These are phyloP conservation scores for Gobiocypris rarus DNA, from an alignment of 2,113 vertebrate species.

Conservation along the genomic window DNA sequence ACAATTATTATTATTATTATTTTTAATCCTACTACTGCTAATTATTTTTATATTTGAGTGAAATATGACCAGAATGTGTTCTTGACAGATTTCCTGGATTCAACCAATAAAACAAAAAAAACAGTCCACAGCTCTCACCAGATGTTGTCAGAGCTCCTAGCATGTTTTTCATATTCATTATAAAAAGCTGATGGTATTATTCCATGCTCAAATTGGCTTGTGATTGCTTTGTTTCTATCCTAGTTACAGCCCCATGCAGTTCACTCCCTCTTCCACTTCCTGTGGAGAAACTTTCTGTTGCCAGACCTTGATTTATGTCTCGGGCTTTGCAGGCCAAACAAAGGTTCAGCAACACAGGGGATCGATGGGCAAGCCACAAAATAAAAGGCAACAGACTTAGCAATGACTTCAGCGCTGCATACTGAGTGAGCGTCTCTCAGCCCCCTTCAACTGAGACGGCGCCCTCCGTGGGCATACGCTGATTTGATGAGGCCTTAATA, in stretches of 20 bases:
- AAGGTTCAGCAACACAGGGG: slow-evolving; percentile 50
- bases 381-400: slow-evolving; percentile 44
- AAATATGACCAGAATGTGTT: background rate
- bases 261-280: slow-evolving; percentile 28
- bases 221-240: slow-evolving; percentile 16
- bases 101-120: background rate
- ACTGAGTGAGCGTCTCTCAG: slow-evolving; percentile 49
- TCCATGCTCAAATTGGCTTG: background rate
- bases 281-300: slow-evolving; percentile 47
- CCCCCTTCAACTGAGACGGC: slow-evolving; percentile 23
- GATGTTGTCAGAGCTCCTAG: slow-evolving; percentile 1
- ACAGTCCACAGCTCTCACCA: background rate
- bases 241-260: slow-evolving; percentile 12
- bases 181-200: background rate
- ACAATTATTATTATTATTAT: background rate
- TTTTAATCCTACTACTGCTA: too few species aligned
- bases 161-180: background rate
- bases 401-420: slow-evolving; percentile 46
- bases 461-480: slow-evolving; percentile 18
- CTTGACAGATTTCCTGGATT: background rate
- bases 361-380: slow-evolving; percentile 49
- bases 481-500: slow-evolving; percentile 49
- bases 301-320: slow-evolving; percentile 58
- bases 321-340: slow-evolving; percentile 53
- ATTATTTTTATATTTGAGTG: background rate